Percentiles rank a stretch among this genome's conserved stretches.
Evolutionary conservation across 35 echinoderm and acorn worm species (phyloP).

Genomic region (Ophiothrix spiculata): DNA sequence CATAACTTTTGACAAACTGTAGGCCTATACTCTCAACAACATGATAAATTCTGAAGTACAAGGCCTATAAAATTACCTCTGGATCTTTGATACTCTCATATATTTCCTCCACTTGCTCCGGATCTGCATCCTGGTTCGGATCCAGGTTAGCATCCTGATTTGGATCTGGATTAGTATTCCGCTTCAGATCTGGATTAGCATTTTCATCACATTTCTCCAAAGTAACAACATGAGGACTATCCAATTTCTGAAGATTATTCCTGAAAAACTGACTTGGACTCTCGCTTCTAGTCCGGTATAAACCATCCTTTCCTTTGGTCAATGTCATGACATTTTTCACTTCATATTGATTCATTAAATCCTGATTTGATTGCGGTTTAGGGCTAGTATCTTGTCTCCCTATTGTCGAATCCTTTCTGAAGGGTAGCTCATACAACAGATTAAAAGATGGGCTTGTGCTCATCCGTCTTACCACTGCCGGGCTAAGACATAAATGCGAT

Average conservation of each 20-base stretch:
- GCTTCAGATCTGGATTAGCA: too few relatives aligned
- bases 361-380: neutral
- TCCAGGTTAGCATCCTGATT: too few relatives aligned
- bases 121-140: too few relatives aligned
- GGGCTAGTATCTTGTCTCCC: neutral
- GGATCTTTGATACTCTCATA: neutral
- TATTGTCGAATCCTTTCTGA: neutral
- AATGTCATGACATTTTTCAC: neutral
- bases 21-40: too few relatives aligned
- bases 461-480: neutral
- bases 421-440: neutral
- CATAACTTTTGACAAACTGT: too few relatives aligned
- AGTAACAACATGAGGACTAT: neutral
- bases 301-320: neutral
- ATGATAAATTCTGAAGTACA: too few relatives aligned
- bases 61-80: neutral
- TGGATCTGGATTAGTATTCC: too few relatives aligned
- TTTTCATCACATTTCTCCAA: neutral
- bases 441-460: neutral
- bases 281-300: neutral
- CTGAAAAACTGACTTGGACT: neutral
- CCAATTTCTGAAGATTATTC: neutral
- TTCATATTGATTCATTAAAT: neutral
- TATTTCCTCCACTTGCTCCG: neutral
- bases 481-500: neutral